Evolutionary conservation across 1,140 invertebrate genomes (phyloP).

Genomic region (Bicyclus anynana): DNA sequence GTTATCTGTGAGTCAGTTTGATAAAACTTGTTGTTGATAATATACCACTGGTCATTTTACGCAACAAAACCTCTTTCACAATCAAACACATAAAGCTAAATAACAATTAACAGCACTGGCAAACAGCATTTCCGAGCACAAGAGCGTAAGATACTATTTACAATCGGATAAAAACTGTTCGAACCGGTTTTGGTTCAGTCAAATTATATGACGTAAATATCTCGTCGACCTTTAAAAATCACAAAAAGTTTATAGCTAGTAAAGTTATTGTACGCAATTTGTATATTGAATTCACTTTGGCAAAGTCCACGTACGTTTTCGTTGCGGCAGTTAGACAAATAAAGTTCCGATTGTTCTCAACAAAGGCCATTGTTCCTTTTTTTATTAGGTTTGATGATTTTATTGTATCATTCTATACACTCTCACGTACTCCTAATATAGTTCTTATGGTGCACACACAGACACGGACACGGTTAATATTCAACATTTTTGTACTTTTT

Average conservation of each 20-base stretch:
- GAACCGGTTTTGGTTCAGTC: constrained; percentile 54
- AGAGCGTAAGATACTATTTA: constrained; percentile 53
- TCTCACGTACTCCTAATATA: no score
- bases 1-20: constrained; percentile 44
- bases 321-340: constrained; percentile 35
- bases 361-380: constrained; percentile 67
- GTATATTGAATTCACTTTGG: constrained; percentile 12
- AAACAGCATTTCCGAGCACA: constrained; percentile 20
- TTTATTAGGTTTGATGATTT: constrained; percentile 27
- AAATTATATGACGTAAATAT: constrained; percentile 55
- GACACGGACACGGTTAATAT: no score
- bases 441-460: no score
- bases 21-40: constrained; percentile 45
- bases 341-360: constrained; percentile 45
- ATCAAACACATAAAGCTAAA: constrained; percentile 5
- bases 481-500: no score
- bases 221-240: constrained; percentile 36
- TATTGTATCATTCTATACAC: constrained; percentile 22
- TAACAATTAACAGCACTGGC: constrained; percentile 2
- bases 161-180: constrained; percentile 54
- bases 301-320: constrained; percentile 33
- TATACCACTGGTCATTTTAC: constrained; percentile 6
- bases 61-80: constrained; percentile 23
- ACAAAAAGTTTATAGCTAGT: constrained; percentile 13
- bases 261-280: constrained; percentile 4